Evolutionary conservation across 1,140 invertebrate genomes (phyloP).

Genomic region (Galleria mellonella): DNA sequence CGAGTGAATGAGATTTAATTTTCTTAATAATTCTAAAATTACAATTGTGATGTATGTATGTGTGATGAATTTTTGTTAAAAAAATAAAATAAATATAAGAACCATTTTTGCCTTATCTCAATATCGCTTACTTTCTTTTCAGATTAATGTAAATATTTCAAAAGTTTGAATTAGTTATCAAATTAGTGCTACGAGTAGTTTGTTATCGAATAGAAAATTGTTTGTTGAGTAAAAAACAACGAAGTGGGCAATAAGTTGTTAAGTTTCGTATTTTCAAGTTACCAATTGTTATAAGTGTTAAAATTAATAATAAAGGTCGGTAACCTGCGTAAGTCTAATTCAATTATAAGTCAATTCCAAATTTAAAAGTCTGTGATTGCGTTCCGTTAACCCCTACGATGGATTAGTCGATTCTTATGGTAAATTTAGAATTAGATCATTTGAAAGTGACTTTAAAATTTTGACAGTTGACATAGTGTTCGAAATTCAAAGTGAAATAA

Average conservation of each 20-base stretch:
- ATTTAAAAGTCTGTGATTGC: constrained; percentile 32
- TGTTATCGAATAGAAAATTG: too few species aligned
- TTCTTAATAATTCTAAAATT: too few species aligned
- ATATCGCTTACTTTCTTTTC: too few species aligned
- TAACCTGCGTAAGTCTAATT: constrained; percentile 11
- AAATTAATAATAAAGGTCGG: constrained; percentile 5
- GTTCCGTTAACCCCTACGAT: constrained; percentile 4
- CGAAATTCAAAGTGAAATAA: constrained; percentile 10
- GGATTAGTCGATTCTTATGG: constrained; percentile 2
- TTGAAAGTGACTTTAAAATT: constrained; percentile 6
- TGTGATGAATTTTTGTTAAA: too few species aligned
- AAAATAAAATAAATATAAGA: too few species aligned
- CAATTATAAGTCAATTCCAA: constrained; percentile 38
- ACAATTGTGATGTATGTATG: too few species aligned
- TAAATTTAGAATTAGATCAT: not conserved
- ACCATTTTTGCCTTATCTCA: too few species aligned
- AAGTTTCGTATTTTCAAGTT: constrained; percentile 10
- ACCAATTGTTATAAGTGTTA: constrained; percentile 10
- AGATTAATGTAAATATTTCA: too few species aligned
- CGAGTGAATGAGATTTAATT: too few species aligned
- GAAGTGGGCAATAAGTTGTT: constrained; percentile 41
- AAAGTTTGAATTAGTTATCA: too few species aligned
- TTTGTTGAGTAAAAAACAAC: constrained; percentile 15
- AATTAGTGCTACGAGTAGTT: too few species aligned
- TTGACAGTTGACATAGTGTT: not conserved